phyloP scores from a whole-genome alignment of 1,140 invertebrate genomes.

The Psilanteris sp. region DNA sequence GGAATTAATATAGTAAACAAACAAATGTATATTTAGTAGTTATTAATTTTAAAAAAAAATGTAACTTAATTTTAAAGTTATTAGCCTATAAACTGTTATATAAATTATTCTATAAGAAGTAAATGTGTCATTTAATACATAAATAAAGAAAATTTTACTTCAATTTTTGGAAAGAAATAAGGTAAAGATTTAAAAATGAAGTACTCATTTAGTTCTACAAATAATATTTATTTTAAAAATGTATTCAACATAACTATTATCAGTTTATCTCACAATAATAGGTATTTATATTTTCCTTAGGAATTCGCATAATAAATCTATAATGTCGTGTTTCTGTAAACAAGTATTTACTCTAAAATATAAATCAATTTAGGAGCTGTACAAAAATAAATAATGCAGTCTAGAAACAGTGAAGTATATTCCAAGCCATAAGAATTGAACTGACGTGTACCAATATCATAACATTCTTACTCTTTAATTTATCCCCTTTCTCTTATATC shows the following conservation, averaged over 20 bases:
- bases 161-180: no score
- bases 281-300: conserved; percentile 46
- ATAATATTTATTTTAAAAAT: conserved; percentile 59
- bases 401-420: conserved; percentile 71
- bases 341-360: conserved; percentile 53
- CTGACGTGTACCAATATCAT: conserved; percentile 66
- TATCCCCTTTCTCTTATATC: conserved; percentile 11
- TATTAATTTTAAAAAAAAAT: no score
- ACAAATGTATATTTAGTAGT: no score
- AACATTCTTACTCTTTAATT: conserved; percentile 31
- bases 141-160: no score
- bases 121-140: no score
- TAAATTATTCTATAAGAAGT: no score
- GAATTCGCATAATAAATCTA: conserved; percentile 53
- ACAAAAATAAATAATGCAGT: conserved; percentile 78
- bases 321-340: conserved; percentile 40
- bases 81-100: no score
- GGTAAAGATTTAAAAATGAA: not conserved
- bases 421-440: conserved; percentile 71
- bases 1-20: no score
- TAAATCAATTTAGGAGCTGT: conserved; percentile 71
- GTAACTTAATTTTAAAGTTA: no score
- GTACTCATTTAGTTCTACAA: conserved; percentile 46
- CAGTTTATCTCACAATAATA: conserved; percentile 48
- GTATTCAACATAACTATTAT: conserved; percentile 53